These are phyloP conservation scores for Pristionchus arcanus DNA, from an alignment of 2,888 invertebrate genomes.

Conservation along the genomic window DNA sequence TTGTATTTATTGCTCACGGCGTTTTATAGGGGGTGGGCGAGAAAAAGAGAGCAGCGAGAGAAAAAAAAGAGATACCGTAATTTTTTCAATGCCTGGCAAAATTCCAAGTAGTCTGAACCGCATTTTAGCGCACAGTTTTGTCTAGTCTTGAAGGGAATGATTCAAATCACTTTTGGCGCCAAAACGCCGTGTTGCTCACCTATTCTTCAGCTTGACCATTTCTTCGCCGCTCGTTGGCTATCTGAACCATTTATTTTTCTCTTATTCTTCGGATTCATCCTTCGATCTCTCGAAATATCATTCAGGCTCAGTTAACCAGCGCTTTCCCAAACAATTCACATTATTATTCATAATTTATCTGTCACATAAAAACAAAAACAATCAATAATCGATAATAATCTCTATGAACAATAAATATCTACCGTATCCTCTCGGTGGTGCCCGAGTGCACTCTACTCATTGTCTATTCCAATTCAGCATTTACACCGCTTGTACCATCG, in stretches of 20 bases:
- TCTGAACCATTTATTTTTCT: background rate
- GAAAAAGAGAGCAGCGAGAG: too few relatives aligned
- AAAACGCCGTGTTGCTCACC: too few relatives aligned
- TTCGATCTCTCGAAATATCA: background rate
- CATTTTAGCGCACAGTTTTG: too few relatives aligned
- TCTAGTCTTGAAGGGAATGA: too few relatives aligned
- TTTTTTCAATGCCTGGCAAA: too few relatives aligned
- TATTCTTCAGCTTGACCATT: slow-evolving; percentile 56
- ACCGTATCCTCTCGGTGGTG: background rate
- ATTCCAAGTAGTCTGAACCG: too few relatives aligned
- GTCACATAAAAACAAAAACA: background rate
- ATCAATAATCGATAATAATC: background rate
- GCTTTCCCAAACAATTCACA: background rate
- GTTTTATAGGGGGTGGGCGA: too few relatives aligned
- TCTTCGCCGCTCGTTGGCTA: background rate
- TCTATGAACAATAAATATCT: background rate
- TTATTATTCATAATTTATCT: background rate
- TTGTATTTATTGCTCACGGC: too few relatives aligned
- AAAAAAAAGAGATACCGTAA: too few relatives aligned
- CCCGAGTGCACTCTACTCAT: background rate
- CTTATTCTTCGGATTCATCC: background rate
- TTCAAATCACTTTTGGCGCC: too few relatives aligned
- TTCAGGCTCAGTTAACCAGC: background rate
- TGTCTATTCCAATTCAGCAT: slow-evolving; percentile 62
- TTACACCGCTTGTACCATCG: slow-evolving; percentile 86